Conservation (phyloP, 1,140 invertebrate species). For the Drosophila sp. region DNA sequence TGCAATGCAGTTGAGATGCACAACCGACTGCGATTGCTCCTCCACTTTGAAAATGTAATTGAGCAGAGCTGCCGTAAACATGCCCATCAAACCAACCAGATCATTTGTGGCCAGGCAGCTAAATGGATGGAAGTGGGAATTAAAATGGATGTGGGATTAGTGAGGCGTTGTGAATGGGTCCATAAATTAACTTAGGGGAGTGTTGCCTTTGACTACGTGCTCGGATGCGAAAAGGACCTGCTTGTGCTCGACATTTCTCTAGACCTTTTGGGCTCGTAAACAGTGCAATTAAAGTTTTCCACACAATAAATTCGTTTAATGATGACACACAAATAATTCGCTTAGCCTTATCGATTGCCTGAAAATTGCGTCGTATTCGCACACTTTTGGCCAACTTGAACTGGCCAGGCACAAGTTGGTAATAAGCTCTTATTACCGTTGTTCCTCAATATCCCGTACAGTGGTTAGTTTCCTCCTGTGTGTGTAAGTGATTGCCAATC, state of each 20-base stretch:
- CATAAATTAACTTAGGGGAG: conserved; percentile 45
- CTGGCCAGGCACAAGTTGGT: conserved; percentile 29
- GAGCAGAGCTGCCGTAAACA: conserved; percentile 86
- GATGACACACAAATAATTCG: conserved; percentile 34
- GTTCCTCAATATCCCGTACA: neutral
- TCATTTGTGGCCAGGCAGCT: conserved; percentile 92
- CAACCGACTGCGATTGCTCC: conserved; percentile 64
- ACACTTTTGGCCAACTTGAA: conserved; percentile 1
- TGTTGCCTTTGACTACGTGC: conserved; percentile 2
- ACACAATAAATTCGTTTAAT: conserved; percentile 44
- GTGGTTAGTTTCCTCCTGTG: neutral
- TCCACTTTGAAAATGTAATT: conserved; percentile 82
- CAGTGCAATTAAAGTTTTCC: conserved; percentile 57
- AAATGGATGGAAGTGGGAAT: conserved; percentile 1
- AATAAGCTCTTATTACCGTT: neutral
- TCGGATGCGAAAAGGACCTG: neutral
- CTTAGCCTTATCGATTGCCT: conserved; percentile 21
- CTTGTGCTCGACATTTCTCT: neutral
- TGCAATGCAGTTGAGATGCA: conserved; percentile 87
- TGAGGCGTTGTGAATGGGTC: conserved; percentile 10
- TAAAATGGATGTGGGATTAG: conserved; percentile 34
- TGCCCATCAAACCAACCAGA: conserved; percentile 90
- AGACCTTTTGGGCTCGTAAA: conserved; percentile 39
- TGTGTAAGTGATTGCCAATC: too few species aligned
- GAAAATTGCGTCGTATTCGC: conserved; percentile 31